phyloP scores from a whole-genome alignment of 1,140 invertebrate genomes.

The Caenorhabditis tropicalis region DNA sequence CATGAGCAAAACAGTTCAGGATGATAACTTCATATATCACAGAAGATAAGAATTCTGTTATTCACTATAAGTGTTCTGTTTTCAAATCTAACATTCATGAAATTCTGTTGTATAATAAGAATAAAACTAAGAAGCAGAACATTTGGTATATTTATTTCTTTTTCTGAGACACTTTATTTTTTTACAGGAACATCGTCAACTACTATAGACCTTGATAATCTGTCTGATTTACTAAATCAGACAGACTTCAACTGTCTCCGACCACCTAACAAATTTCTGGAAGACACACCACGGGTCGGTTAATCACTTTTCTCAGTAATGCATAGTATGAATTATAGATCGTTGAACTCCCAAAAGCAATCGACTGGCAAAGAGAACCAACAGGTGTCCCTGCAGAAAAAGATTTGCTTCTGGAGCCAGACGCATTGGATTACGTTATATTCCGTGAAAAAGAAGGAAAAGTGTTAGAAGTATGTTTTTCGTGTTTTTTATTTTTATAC shows the following conservation, averaged over 20 bases:
- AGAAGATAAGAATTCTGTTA: background rate
- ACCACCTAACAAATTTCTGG: slow-evolving; percentile 45
- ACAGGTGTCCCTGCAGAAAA: background rate
- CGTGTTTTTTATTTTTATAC: background rate
- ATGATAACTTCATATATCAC: background rate
- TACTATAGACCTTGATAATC: slow-evolving; percentile 47
- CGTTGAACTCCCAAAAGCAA: slow-evolving; percentile 35
- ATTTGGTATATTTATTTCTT: background rate
- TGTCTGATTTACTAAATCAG: slow-evolving; percentile 46
- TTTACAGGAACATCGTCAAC: slow-evolving; percentile 46
- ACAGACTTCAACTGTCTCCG: slow-evolving; percentile 54
- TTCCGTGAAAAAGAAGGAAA: slow-evolving; percentile 60
- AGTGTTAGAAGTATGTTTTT: slow-evolving; percentile 57
- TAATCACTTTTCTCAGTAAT: no score
- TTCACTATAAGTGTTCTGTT: background rate
- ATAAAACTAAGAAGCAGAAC: background rate
- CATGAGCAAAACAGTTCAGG: slow-evolving; percentile 15
- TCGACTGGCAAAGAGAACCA: slow-evolving; percentile 47
- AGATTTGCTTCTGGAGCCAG: slow-evolving; percentile 13
- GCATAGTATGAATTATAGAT: background rate
- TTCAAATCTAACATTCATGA: background rate
- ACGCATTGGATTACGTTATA: slow-evolving; percentile 46
- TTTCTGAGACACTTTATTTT: background rate
- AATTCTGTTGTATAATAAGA: background rate
- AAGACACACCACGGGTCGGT: slow-evolving; percentile 11